Base-by-base conservation (phyloP, 1,140 invertebrate genomes). In the Monomorium pharaonis region DNA sequence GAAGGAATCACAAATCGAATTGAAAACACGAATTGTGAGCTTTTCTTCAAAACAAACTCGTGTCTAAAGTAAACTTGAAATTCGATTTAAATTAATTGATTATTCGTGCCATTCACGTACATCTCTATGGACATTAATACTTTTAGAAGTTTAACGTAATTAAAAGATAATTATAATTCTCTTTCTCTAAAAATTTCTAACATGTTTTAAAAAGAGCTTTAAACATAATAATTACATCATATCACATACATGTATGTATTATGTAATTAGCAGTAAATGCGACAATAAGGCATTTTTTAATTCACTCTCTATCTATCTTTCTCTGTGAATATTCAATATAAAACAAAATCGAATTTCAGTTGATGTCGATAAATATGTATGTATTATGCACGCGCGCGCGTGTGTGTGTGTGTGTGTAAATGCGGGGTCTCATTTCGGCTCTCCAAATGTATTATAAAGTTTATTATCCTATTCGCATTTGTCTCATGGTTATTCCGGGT, bases 381-480 rank as follows among this genome's bases (percentile, higher is more conserved):
- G 14, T 42, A 42, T 80, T 80, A 49, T n/a, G 60, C 30, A 33
- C n/a, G n/a, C n/a, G n/a, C n/a, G n/a, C n/a, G n/a, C n/a, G n/a
- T n/a, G n/a, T n/a, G 21, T 0, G 2, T 54, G 33, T 16, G 33
- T 30, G 63, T 70, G 63, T 56, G 77, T 24, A 30, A 44, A 74
- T 74, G 67, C 67, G 51, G 5, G 49, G 51, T 44, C 30, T 74
- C 33, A 44, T 58, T 72, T 81, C 24, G 49, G 24, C 3, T 51
- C n/a, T 14, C 78, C 18, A 72, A 33, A 56, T 72, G 62, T 62
- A 42, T 37, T 7, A 18, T 27, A 18, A 6, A 60, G 24, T 83
- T 83, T 60, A 83, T 83, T 81, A 83, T 24, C 51, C 27, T 27
- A 37, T 42, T 44, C 16, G 30, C 7, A 44, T 18, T 33, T 7